These are phyloP conservation scores for Diacarnus erythraeanus DNA, from an alignment of 37 sponge, comb jelly and placozoan genomes.

Conservation along the genomic window DNA sequence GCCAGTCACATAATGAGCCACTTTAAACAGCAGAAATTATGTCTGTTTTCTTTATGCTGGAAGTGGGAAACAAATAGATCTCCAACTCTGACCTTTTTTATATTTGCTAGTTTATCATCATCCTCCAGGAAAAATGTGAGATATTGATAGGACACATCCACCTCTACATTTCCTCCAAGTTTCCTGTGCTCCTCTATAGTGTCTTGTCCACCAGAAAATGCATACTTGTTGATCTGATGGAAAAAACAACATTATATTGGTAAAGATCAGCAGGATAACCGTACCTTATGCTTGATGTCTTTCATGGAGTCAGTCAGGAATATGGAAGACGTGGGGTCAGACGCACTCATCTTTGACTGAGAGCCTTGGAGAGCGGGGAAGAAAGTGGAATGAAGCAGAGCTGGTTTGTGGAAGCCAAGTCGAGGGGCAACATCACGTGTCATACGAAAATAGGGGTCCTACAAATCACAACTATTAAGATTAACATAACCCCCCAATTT, in stretches of 20 bases:
- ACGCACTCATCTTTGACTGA: conserved; percentile 97
- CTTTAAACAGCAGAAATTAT: too few species aligned
- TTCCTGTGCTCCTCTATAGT: conserved; percentile 94
- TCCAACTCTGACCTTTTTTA: conserved; percentile 82
- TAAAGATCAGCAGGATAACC: not conserved
- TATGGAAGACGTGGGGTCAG: conserved; percentile 94
- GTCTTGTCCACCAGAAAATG: conserved; percentile 95
- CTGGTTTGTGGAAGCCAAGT: conserved; percentile 94
- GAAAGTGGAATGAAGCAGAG: conserved; percentile 95
- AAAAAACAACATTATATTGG: not conserved
- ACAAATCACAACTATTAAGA: too few species aligned
- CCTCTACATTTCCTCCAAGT: conserved; percentile 88
- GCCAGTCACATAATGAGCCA: too few species aligned
- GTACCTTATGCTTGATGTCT: conserved; percentile 91
- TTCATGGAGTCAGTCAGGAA: conserved; percentile 88
- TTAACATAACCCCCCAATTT: too few species aligned
- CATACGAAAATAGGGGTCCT: conserved; percentile 99
- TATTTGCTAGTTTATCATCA: conserved; percentile 76
- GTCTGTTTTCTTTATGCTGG: too few species aligned
- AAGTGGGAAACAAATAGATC: too few species aligned
- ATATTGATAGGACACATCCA: conserved; percentile 98
- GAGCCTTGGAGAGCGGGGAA: conserved; percentile 98
- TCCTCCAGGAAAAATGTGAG: conserved; percentile 95
- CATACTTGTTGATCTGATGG: conserved; percentile 95
- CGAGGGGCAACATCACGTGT: conserved; percentile 98